These are phyloP conservation scores for Ahaetulla prasina DNA, from an alignment of 2,113 vertebrate species.

Conservation along the genomic window DNA sequence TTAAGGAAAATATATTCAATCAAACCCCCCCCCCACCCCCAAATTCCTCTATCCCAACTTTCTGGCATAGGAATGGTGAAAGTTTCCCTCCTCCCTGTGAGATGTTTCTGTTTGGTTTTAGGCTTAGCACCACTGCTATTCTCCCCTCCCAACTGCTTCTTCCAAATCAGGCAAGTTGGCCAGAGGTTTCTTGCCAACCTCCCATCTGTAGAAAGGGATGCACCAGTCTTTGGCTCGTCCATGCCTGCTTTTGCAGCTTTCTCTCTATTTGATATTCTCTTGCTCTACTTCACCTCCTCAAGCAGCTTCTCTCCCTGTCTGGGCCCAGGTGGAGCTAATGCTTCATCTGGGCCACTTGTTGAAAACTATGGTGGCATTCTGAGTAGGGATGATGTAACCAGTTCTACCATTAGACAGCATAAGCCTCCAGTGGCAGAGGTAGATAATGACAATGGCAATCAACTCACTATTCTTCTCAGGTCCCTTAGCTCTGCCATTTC, in stretches of 20 bases:
- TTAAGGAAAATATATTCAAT: not conserved
- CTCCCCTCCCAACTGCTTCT: not conserved
- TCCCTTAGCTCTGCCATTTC: not conserved
- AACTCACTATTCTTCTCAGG: not conserved
- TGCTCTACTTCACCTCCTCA: not conserved
- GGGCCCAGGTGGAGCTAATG: not conserved
- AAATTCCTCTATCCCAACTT: not conserved
- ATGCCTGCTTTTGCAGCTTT: not conserved
- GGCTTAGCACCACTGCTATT: not conserved
- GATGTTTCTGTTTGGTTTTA: not conserved
- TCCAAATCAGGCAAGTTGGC: not conserved
- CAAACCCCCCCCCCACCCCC: fast-evolving
- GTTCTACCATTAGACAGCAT: not conserved
- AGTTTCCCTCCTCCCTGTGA: not conserved
- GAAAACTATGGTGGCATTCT: not conserved
- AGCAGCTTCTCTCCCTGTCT: not conserved
- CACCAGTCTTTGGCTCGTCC: not conserved
- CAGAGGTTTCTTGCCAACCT: not conserved
- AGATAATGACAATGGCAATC: not conserved
- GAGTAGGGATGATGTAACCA: not conserved
- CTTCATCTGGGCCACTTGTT: not conserved
- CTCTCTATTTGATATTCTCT: not conserved
- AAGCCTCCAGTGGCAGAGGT: not conserved
- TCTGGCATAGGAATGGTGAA: not conserved
- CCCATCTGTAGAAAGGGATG: not conserved